Conservation (phyloP, 2,888 invertebrate genomes). For the Coronaproctus castanopsis region DNA sequence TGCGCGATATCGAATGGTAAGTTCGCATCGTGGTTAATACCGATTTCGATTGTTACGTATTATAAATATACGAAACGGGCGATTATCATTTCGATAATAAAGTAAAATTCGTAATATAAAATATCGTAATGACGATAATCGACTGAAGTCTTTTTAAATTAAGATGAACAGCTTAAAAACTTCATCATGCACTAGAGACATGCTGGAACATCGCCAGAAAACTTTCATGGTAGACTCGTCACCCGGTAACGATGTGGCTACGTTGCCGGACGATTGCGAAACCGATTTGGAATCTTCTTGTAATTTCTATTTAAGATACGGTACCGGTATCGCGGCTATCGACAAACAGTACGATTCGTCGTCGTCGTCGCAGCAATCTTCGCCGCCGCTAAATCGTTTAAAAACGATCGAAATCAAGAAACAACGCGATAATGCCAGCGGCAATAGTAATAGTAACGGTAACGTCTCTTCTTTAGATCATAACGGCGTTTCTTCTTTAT, state of each 20-base stretch:
- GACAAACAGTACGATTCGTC: constrained; percentile 1
- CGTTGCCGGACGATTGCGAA: constrained; percentile 9
- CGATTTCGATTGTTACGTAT: no score
- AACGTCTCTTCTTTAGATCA: neutral
- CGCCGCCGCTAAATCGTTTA: neutral
- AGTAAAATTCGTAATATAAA: no score
- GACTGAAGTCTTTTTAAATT: no score
- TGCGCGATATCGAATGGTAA: no score
- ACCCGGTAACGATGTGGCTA: constrained; percentile 1
- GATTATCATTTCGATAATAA: no score
- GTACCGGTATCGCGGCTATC: neutral
- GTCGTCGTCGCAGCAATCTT: neutral
- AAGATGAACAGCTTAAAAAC: constrained; percentile 8
- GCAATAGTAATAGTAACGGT: neutral
- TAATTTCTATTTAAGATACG: constrained; percentile 6
- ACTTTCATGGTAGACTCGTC: constrained; percentile 8
- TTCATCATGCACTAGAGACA: constrained; percentile 3
- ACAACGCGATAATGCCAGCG: neutral
- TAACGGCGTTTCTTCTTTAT: neutral
- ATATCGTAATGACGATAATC: no score
- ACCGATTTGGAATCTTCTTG: constrained; percentile 1
- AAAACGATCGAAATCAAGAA: neutral
- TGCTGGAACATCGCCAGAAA: constrained; percentile 12
- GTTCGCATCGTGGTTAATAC: no score
- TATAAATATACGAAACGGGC: no score